These are phyloP conservation scores for Pipistrellus pygmaeus DNA, from an alignment of 2,797 vertebrate genomes.

Conservation along the genomic window DNA sequence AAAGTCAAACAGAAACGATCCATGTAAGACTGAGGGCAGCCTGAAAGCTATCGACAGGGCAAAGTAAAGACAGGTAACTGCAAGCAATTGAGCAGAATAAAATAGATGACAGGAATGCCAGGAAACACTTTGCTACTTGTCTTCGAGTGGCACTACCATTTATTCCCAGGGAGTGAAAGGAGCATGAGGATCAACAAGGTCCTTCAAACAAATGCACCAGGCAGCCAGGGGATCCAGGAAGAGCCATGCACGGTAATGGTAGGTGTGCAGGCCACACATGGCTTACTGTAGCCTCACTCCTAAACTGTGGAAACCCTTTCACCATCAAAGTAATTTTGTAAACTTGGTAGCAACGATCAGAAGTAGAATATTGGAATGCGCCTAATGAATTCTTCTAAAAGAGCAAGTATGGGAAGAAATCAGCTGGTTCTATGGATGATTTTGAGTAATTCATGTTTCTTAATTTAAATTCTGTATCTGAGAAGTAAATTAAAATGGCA, in stretches of 20 bases:
- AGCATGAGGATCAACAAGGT: not conserved
- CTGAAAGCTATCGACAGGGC: constrained; percentile 52
- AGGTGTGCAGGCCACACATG: not conserved
- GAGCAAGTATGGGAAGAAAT: not conserved
- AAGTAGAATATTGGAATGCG: not conserved
- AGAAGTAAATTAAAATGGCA: not conserved
- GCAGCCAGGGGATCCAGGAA: not conserved
- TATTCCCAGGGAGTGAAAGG: constrained; percentile 51
- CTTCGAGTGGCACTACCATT: constrained; percentile 47
- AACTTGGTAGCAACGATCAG: not conserved
- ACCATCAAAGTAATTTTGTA: not conserved
- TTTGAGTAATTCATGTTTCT: not conserved
- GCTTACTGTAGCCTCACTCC: not conserved
- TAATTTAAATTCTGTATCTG: not conserved
- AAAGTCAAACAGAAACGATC: constrained; percentile 52
- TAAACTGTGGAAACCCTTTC: not conserved
- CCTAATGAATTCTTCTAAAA: not conserved
- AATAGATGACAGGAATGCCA: constrained; percentile 43
- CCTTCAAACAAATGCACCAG: constrained; percentile 34
- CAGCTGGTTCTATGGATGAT: not conserved
- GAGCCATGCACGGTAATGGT: too few species aligned
- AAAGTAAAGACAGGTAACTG: constrained; percentile 46
- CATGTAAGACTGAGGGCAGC: not conserved
- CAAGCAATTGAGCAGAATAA: constrained; percentile 56
- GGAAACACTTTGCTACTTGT: constrained; percentile 27